Percentiles rank a stretch among this genome's conserved stretches.
These are phyloP conservation scores for Galago senegalensis DNA, from an alignment of 2,797 vertebrate species.

Conservation along the genomic window DNA sequence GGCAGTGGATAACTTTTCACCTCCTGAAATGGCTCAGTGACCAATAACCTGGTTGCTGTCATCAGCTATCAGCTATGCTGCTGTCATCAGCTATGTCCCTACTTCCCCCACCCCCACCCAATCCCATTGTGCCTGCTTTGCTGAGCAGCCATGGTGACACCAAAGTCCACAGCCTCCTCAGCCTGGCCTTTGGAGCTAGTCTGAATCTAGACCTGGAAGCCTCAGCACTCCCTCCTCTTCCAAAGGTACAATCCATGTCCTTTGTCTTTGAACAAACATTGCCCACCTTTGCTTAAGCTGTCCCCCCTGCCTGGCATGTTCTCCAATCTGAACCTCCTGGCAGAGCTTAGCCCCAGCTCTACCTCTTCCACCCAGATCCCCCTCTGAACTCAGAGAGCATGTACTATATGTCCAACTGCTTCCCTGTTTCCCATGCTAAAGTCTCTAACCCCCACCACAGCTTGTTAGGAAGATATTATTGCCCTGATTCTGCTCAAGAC, in stretches of 20 bases:
- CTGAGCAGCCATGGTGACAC: neutral
- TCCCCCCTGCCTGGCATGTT: neutral
- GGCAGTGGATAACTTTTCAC: neutral
- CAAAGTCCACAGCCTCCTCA: neutral
- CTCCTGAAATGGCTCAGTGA: neutral
- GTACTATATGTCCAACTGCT: too few relatives aligned
- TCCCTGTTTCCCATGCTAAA: too few relatives aligned
- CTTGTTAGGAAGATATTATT: neutral
- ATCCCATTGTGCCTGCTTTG: neutral
- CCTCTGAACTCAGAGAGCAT: neutral
- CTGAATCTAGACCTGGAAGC: neutral
- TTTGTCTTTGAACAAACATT: neutral
- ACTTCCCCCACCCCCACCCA: neutral
- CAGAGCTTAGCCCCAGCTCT: neutral
- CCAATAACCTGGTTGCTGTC: neutral
- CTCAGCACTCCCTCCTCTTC: neutral
- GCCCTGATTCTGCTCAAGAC: neutral
- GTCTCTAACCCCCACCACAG: neutral
- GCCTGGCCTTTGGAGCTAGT: neutral
- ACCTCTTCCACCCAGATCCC: neutral
- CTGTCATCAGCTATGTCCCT: neutral
- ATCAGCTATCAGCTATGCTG: neutral
- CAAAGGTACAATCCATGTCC: neutral
- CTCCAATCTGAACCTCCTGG: too few relatives aligned
- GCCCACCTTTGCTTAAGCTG: neutral